Percentiles rank a stretch among this genome's conserved stretches.
These are phyloP conservation scores for Struthidea cinerea DNA, from an alignment of 2,113 vertebrate genomes.

Conservation along the genomic window DNA sequence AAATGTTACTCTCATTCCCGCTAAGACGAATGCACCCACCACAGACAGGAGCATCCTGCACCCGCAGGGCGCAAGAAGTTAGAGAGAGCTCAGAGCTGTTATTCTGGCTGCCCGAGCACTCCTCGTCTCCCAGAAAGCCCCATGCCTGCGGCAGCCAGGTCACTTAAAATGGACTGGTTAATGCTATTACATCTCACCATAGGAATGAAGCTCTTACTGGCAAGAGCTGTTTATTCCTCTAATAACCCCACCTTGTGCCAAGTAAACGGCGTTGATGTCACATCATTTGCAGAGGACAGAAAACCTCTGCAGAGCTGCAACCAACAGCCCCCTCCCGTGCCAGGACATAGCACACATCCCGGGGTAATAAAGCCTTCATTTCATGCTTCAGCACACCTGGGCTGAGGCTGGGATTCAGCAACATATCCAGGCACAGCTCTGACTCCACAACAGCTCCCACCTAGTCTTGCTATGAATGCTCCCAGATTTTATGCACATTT, in stretches of 20 bases:
- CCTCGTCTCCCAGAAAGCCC: background rate
- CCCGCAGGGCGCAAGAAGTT: background rate
- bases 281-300: background rate
- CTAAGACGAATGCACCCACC: background rate
- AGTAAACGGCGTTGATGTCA: background rate
- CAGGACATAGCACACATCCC: background rate
- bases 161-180: background rate
- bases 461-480: background rate
- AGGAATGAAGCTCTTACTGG: background rate
- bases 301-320: background rate
- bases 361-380: background rate
- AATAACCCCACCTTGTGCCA: background rate
- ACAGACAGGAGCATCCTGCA: background rate
- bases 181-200: background rate
- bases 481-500: background rate
- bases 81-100: background rate
- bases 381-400: conserved; percentile 27
- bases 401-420: background rate
- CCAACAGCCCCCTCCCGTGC: background rate
- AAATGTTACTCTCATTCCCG: background rate
- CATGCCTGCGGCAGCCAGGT: background rate
- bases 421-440: rapidly evolving
- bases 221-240: background rate
- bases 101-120: background rate
- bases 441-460: background rate